phyloP scores from a whole-genome alignment of 92 coral and sea anemone genomes.

The Phenganax marumi region DNA sequence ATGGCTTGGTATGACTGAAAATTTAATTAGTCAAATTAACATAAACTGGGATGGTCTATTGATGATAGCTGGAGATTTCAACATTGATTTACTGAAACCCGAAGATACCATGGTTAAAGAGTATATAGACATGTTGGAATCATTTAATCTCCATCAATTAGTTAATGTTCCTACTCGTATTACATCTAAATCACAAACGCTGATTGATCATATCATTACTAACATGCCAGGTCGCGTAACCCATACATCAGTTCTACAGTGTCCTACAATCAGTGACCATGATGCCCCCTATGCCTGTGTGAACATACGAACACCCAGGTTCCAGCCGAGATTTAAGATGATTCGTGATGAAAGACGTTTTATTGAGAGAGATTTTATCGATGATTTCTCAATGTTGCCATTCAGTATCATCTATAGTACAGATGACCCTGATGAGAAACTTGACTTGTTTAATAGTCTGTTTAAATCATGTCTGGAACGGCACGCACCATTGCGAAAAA shows the following conservation, averaged over 20 bases:
- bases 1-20: conserved; percentile 7
- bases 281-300: conserved; percentile 41
- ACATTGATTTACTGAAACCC: conserved; percentile 5
- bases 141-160: conserved; percentile 6
- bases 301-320: conserved; percentile 21
- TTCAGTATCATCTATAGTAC: not conserved
- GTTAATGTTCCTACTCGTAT: conserved; percentile 28
- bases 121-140: conserved; percentile 4
- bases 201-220: conserved; percentile 31
- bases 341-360: conserved; percentile 28
- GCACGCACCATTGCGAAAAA: conserved; percentile 11
- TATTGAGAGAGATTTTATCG: conserved; percentile 8
- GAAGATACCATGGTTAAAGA: not conserved
- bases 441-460: not conserved
- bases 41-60: conserved; percentile 1
- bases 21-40: conserved; percentile 2
- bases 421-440: not conserved
- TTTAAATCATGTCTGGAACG: conserved; percentile 22
- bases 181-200: conserved; percentile 22
- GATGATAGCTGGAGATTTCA: no score
- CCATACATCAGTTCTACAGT: conserved; percentile 17
- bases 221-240: conserved; percentile 28
- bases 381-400: not conserved
- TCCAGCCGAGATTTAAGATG: conserved; percentile 27
- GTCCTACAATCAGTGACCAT: conserved; percentile 44